Evolutionary conservation across 1,140 invertebrate genomes (phyloP), one percentile per base, ranked within the genome.

Genomic region (Zeugodacus cucurbitae): DNA sequence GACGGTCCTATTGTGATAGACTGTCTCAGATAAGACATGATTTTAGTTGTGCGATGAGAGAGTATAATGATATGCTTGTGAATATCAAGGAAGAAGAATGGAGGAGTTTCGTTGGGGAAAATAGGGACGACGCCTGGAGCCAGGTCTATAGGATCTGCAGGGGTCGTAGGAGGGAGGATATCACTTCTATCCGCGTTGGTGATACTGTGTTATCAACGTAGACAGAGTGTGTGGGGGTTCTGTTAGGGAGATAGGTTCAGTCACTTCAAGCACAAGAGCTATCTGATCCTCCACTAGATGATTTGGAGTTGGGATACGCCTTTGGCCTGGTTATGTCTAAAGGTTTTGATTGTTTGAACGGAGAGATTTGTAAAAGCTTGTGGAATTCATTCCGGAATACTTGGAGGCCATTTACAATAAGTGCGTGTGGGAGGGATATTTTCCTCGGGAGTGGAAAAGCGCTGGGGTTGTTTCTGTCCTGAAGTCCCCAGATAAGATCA

Each of bases 401-500:
- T 34, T 89, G 22, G 54, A 34, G 26, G 41, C 29, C 11, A 22
- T 78, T 22, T 74, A 70, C 22, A 7, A 57, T 17, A 74, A 59
- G n/a, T 88, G 88, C 57, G n/a, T 88, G 17, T 22, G 22, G 17
- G 29, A 74, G 29, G 85, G 85, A 20, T 41, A 44, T 44, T 88
- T 87, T 70, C 67, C 70, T 11, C 78, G 37, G n/a, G n/a, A n/a
- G n/a, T n/a, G n/a, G n/a, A n/a, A n/a, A n/a, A n/a, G n/a, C n/a
- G n/a, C n/a, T n/a, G 1, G 89, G 8, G 90, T 90, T 1, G 82
- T 90, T 1, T 88, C 90, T 2, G 89, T 92, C 32, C 89, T 90
- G 26, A 92, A 91, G 88, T 89, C 88, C 14, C 2, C 37, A 0
- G 87, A 87, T 3, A 78, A 62, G n/a, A 14, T 57, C 3, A 87